Percentiles rank a stretch among this genome's conserved stretches.
Evolutionary conservation across 2,113 vertebrate species (phyloP).

Genomic region (Porphyrio hochstetteri): DNA sequence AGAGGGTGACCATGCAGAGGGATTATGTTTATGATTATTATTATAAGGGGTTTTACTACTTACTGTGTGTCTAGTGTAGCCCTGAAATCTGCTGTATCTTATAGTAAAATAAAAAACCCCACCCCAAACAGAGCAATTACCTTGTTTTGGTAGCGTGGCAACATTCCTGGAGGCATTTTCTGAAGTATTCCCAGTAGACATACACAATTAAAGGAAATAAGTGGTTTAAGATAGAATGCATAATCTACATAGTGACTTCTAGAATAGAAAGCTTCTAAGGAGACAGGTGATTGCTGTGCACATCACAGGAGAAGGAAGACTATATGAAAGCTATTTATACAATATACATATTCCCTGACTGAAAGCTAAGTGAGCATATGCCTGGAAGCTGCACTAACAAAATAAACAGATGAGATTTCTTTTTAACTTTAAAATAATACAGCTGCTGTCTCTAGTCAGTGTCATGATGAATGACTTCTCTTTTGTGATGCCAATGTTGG

Average conservation of each 20-base stretch:
- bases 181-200: background rate
- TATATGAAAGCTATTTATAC: constrained; percentile 30
- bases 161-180: background rate
- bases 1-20: background rate
- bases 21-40: background rate
- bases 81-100: background rate
- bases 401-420: constrained; percentile 42
- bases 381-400: constrained; percentile 41
- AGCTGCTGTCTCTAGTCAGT: constrained; percentile 5
- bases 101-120: background rate
- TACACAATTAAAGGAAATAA: constrained; percentile 10
- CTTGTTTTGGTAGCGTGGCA: background rate
- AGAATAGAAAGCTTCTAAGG: constrained; percentile 23
- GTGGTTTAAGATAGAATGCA: background rate
- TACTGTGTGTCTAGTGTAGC: background rate
- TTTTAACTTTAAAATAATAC: constrained; percentile 37
- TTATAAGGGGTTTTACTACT: background rate
- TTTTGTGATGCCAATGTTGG: background rate
- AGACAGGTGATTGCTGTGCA: constrained; percentile 19
- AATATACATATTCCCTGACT: constrained; percentile 45
- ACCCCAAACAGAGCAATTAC: background rate
- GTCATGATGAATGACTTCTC: constrained; percentile 7
- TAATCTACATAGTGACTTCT: background rate
- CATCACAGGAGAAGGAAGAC: background rate
- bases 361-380: constrained; percentile 46